phyloP scores from a whole-genome alignment of 2,113 vertebrate genomes.

The Lepidothrix coronata region DNA sequence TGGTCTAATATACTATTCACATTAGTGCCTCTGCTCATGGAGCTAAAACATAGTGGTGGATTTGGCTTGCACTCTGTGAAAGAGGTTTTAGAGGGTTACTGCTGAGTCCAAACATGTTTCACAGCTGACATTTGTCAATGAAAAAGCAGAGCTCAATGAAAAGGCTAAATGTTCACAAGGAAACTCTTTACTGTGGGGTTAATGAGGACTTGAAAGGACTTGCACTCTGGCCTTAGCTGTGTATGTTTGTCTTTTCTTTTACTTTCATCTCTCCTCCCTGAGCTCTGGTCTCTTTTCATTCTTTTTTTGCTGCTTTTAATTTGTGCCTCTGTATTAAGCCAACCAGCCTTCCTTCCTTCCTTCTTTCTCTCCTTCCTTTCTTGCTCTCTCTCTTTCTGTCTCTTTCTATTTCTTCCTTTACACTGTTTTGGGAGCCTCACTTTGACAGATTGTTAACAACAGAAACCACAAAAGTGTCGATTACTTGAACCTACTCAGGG shows the following conservation, averaged over 20 bases:
- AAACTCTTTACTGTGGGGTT: constrained; percentile 53
- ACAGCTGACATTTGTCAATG: constrained; percentile 57
- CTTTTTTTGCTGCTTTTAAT: constrained; percentile 53
- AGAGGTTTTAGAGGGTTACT: background rate
- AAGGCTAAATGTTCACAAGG: constrained; percentile 57
- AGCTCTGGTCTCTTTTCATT: constrained; percentile 42
- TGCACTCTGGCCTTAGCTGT: constrained; percentile 71
- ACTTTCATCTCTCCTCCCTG: constrained; percentile 65
- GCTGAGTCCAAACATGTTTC: constrained; percentile 1
- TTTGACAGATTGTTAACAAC: constrained; percentile 20
- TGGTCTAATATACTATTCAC: background rate
- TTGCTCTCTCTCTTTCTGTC: background rate
- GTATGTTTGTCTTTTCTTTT: constrained; percentile 70
- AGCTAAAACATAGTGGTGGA: background rate
- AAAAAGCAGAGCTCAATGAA: constrained; percentile 56
- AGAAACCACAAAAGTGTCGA: background rate
- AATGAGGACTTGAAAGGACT: constrained; percentile 70
- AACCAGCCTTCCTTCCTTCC: background rate
- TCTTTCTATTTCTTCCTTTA: background rate
- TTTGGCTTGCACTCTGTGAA: background rate
- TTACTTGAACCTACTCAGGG: background rate
- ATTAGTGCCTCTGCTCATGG: background rate
- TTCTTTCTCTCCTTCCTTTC: background rate
- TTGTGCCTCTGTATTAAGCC: constrained; percentile 39
- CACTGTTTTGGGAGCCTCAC: background rate